Evolutionary conservation across 92 coral and sea anemone genomes (phyloP), one percentile per base, ranked within the genome.

Genomic region (Meandrina meandrites): DNA sequence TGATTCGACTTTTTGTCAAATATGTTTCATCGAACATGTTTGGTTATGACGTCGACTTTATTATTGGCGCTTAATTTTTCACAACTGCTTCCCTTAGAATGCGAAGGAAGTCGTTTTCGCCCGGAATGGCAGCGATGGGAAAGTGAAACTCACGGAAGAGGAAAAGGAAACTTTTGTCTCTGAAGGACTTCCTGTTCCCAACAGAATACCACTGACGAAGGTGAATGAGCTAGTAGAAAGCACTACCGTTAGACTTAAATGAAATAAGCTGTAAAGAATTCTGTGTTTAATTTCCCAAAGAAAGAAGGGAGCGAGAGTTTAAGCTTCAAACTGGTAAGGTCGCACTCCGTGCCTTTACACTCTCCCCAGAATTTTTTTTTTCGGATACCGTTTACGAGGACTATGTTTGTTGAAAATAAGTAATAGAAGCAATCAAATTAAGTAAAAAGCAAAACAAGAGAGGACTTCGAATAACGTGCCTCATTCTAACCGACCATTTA

Each of bases 161-260:
- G 95, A 93, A 73, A 79, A 81, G 58, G 94, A 94, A 30, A 86
- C 94, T 0, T 94, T 92, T 76, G 84, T 81, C 0, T 80, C 89
- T 22, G 97, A 92, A 60, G 93, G 92, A 6, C 87, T 92, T 22
- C 94, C 95, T 1, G 31, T 94, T 21, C 93, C 94, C 5, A 87
- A 57, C 32, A 91, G 88, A 21, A 86, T 81, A 75, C 95, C 98
- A 4, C 83, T 91, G 53, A 90, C 93, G n/a, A 94, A 94, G 94
- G 98, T 94, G 73, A 86, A 57, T 5, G 40, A 10, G 22, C 60
- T 2, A 54, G 22, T 13, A 54, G 60, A 18, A 54, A 1, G 21
- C 60, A 15, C 60, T 54, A 8, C n/a, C 1, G 57, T 8, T 8
- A 54, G 22, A 54, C 21, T 16, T 1, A 15, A 54, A 54, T 15